These are phyloP conservation scores for Agrochola lychnidis DNA, from an alignment of 2,888 invertebrate genomes.

Conservation along the genomic window DNA sequence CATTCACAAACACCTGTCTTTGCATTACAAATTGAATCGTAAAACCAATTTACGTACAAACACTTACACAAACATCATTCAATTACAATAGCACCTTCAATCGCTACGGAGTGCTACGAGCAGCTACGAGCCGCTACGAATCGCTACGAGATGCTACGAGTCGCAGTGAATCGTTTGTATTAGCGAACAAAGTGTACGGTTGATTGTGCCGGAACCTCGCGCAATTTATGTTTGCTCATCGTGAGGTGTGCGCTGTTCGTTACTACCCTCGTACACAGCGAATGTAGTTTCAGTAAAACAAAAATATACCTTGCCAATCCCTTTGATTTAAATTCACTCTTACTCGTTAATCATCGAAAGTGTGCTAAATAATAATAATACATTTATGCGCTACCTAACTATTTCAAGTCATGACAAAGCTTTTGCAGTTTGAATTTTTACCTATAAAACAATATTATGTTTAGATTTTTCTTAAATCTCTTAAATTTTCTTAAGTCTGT, in stretches of 20 bases:
- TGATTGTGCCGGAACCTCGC: constrained; percentile 87
- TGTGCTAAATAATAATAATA: neutral
- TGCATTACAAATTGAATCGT: constrained; percentile 27
- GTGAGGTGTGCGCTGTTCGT: constrained; percentile 75
- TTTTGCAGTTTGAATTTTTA: neutral
- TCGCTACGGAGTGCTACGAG: constrained; percentile 39
- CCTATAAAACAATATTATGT: neutral
- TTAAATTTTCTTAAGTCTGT: neutral
- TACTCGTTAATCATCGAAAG: no score
- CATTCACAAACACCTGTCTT: constrained; percentile 21
- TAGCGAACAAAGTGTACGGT: constrained; percentile 76
- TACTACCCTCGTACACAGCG: constrained; percentile 52
- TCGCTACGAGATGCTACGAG: constrained; percentile 34
- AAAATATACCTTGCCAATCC: no score
- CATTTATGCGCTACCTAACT: no score
- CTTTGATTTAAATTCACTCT: no score
- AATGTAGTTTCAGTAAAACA: neutral
- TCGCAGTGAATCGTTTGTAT: constrained; percentile 21
- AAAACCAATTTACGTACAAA: constrained; percentile 43
- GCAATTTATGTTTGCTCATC: constrained; percentile 89
- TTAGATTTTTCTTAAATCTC: neutral
- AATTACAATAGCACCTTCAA: constrained; percentile 52
- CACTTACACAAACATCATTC: constrained; percentile 47
- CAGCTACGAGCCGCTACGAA: constrained; percentile 37
- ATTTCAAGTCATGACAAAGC: neutral